Conservation (phyloP, 1,140 invertebrate genomes). For the Drosophila chauvacae region DNA sequence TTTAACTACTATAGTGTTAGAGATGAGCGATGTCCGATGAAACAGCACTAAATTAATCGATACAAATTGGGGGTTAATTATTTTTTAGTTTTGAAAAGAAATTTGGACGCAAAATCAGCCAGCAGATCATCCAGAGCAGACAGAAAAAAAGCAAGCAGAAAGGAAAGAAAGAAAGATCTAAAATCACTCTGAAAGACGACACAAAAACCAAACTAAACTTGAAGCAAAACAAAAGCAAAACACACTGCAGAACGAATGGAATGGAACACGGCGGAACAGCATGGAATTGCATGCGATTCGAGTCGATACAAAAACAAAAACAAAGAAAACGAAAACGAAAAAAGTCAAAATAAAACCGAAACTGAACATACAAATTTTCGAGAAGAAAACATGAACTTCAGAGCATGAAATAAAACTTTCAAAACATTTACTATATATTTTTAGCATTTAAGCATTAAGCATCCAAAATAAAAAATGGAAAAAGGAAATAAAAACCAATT, state of each 20-base stretch:
- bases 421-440: slow-evolving; percentile 59
- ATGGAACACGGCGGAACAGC: slow-evolving; percentile 3
- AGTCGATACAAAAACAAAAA: slow-evolving; percentile 19
- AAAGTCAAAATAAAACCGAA: slow-evolving; percentile 19
- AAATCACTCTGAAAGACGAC: slow-evolving; percentile 38
- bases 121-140: slow-evolving; percentile 47
- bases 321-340: slow-evolving; percentile 12
- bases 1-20: slow-evolving; percentile 7
- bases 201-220: slow-evolving; percentile 18
- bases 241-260: slow-evolving; percentile 23
- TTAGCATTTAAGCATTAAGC: slow-evolving; percentile 50
- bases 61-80: slow-evolving; percentile 63
- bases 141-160: slow-evolving; percentile 35
- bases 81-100: slow-evolving; percentile 54
- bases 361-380: slow-evolving; percentile 32
- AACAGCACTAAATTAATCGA: slow-evolving; percentile 35
- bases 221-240: slow-evolving; percentile 10
- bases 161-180: slow-evolving; percentile 26
- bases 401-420: slow-evolving; percentile 48
- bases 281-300: slow-evolving; percentile 7
- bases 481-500: slow-evolving; percentile 42
- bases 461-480: slow-evolving; percentile 38
- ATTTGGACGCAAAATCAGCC: slow-evolving; percentile 72
- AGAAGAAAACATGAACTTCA: slow-evolving; percentile 36
- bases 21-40: slow-evolving; percentile 17